phyloP scores from a whole-genome alignment of 2,888 invertebrate species.

The Clepsis dumicolana region DNA sequence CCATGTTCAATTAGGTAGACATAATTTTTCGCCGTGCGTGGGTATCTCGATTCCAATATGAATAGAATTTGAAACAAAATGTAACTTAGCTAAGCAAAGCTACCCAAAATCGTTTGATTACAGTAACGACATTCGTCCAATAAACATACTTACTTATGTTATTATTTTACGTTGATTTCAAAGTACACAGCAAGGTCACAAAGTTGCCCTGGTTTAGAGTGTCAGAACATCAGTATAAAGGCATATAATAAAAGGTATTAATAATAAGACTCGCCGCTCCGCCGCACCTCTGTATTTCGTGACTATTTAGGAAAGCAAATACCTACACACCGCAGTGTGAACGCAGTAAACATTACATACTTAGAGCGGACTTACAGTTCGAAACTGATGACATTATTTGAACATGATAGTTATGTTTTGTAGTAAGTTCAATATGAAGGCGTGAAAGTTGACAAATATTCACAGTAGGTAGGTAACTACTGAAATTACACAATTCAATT shows the following conservation, averaged over 20 bases:
- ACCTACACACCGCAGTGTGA: constrained; percentile 5
- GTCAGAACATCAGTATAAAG: background rate
- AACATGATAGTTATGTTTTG: constrained; percentile 22
- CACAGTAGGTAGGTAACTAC: background rate
- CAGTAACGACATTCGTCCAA: too few species aligned
- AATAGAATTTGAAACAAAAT: too few species aligned
- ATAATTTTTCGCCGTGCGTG: too few species aligned
- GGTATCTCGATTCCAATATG: too few species aligned
- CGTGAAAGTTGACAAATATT: background rate
- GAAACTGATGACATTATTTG: constrained; percentile 21
- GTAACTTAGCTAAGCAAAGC: too few species aligned
- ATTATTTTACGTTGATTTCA: too few species aligned
- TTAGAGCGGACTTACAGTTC: constrained; percentile 17
- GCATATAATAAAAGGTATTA: background rate
- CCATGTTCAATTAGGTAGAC: too few species aligned
- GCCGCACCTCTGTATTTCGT: constrained; percentile 21
- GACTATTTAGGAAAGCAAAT: constrained; percentile 31
- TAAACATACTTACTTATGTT: too few species aligned
- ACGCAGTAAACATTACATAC: constrained; percentile 21
- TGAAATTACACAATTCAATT: too few species aligned
- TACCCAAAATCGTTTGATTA: too few species aligned
- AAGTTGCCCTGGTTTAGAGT: background rate
- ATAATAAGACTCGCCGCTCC: background rate
- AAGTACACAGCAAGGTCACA: background rate
- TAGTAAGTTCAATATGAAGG: background rate